phyloP scores from a whole-genome alignment of 2,113 vertebrate genomes.

The Festucalex cinctus region DNA sequence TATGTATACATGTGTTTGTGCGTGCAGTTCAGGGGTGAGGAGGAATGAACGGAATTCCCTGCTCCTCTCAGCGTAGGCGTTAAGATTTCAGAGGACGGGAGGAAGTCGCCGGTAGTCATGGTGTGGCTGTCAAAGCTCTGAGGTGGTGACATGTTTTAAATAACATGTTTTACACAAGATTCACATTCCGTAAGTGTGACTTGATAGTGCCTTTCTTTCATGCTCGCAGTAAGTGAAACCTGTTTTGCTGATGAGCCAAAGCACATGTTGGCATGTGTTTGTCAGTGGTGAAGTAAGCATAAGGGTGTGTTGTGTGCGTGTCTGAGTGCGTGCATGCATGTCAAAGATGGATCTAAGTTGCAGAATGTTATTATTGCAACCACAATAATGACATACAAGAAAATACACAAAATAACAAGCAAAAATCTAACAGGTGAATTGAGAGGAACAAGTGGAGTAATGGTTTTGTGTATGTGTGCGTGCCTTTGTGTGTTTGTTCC shows the following conservation, averaged over 20 bases:
- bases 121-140: conserved; percentile 19
- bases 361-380: background rate
- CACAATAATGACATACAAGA: background rate
- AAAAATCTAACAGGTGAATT: background rate
- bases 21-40: conserved; percentile 24
- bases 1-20: conserved; percentile 14
- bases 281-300: background rate
- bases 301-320: background rate
- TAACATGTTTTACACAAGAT: conserved; percentile 40
- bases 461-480: background rate
- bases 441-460: background rate
- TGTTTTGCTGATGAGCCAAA: conserved; percentile 16
- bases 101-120: conserved; percentile 12
- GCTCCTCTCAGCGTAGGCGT: conserved; percentile 27
- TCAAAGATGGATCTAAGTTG: background rate
- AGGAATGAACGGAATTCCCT: conserved; percentile 63
- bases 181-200: conserved; percentile 31
- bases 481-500: background rate
- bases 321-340: conserved; percentile 1
- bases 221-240: conserved; percentile 19
- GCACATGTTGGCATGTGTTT: background rate
- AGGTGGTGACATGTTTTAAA: conserved; percentile 22
- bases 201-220: conserved; percentile 8
- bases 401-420: background rate
- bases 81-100: conserved; percentile 20